Evolutionary conservation across 2,888 invertebrate species (phyloP), one percentile per base, ranked within the genome.

Genomic region (Troides aeacus): DNA sequence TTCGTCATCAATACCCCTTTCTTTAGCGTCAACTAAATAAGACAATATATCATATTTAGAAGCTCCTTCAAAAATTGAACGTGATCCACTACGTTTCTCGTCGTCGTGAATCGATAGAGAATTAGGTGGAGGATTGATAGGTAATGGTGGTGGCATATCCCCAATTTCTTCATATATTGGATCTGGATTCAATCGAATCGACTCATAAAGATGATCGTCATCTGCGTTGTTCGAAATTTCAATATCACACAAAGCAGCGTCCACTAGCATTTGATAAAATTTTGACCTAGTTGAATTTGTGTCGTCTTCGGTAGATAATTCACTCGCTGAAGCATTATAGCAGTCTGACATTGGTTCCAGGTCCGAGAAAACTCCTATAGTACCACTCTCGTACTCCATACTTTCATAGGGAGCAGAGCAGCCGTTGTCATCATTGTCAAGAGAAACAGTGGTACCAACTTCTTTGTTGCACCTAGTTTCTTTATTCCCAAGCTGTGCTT

Each of bases 11-110:
- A 96, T 94, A 7, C 95, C 95, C 73, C 96, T 93, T 85, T 96
- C 96, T 88, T 96, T 96, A 72, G 97, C 96, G 84, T 97, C 97
- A 72, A 97, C 97, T 74, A 98, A 92, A 81, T 97, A 98, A 72
- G 96, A 97, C 65, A 98, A 93, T 78, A 98, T 97, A 80, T 98
- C 97, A 79, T 97, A 97, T 84, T 97, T 97, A 18, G 97, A 97
- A 71, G 96, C 96, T 65, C 97, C 95, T 89, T 96, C 95, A 89
- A 97, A 96, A 81, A 96, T 96, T 63, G 95, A 95, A 74, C 94
- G 93, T 63, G 94, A 94, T 73, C 94, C 95, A 79, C 86, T 89
- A 80, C 96, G 95, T 82, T 95, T 95, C 67, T 96, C 96, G 74
- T 96, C 93, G 70, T 96, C 95, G 73, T 94, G 84, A 63, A 95